Evolutionary conservation across 1,140 invertebrate genomes (phyloP).

Genomic region (Halesus radiatus): DNA sequence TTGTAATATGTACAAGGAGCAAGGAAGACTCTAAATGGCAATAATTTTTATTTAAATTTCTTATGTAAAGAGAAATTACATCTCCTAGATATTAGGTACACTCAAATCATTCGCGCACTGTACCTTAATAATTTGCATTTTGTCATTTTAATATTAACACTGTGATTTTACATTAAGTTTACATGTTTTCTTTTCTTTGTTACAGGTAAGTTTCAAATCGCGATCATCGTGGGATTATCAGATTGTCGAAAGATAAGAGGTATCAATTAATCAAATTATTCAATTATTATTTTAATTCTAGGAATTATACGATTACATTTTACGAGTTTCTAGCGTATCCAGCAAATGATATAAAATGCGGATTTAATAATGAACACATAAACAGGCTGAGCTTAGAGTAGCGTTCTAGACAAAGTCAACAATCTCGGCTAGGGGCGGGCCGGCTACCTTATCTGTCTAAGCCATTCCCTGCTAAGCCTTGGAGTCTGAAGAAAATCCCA

Average conservation of each 20-base stretch:
- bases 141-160: too few relatives aligned
- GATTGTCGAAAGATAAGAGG: background rate
- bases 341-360: conserved; percentile 4
- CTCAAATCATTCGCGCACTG: too few relatives aligned
- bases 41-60: too few relatives aligned
- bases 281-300: background rate
- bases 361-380: conserved; percentile 13
- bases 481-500: conserved; percentile 40
- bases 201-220: conserved; percentile 8
- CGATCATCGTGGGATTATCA: background rate
- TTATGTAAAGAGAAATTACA: too few relatives aligned
- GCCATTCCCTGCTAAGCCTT: conserved; percentile 37
- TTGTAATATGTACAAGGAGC: too few relatives aligned
- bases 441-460: conserved; percentile 36
- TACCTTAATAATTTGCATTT: too few relatives aligned
- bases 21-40: too few relatives aligned
- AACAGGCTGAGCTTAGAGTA: conserved; percentile 4
- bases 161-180: too few relatives aligned
- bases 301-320: background rate
- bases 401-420: conserved; percentile 22
- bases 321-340: too few relatives aligned
- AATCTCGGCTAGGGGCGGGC: background rate
- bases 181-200: background rate
- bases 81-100: too few relatives aligned
- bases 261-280: background rate